phyloP scores from a whole-genome alignment of 2,113 vertebrate species.

The Zapus hudsonius region DNA sequence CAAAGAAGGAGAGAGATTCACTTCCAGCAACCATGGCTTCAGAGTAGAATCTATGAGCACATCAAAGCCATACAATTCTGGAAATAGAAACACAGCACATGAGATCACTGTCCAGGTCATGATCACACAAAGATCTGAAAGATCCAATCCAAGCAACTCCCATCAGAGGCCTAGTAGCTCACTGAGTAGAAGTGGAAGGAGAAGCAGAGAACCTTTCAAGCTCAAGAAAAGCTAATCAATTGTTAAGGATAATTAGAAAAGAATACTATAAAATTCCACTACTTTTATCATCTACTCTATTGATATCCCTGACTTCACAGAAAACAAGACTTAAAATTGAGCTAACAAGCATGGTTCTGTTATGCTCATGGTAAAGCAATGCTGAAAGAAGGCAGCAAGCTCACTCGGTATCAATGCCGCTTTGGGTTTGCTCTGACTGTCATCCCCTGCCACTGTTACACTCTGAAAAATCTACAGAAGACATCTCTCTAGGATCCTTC shows the following conservation, averaged over 20 bases:
- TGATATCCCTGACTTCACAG: neutral
- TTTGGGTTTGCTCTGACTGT: neutral
- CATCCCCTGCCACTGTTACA: neutral
- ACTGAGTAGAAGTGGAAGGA: neutral
- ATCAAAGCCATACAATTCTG: constrained; percentile 98
- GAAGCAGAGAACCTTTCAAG: neutral
- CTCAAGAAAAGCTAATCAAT: constrained; percentile 38
- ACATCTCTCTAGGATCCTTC: neutral
- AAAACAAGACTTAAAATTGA: neutral
- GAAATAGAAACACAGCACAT: constrained; percentile 77
- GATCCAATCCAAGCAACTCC: neutral
- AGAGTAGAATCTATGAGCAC: constrained; percentile 97
- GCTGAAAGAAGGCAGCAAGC: neutral
- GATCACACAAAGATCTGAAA: constrained; percentile 2
- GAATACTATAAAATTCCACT: neutral
- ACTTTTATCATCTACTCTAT: neutral
- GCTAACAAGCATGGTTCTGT: neutral
- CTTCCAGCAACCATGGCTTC: constrained; percentile 98
- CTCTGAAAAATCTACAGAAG: neutral
- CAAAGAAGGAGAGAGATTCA: constrained; percentile 97
- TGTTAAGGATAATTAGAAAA: constrained; percentile 4
- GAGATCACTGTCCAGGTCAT: constrained; percentile 59
- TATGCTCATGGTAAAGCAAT: neutral
- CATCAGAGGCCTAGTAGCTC: constrained; percentile 21
- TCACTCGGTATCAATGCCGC: neutral